Evolutionary conservation across 2,113 vertebrate genomes (phyloP).

Genomic region (Orcinus orca): DNA sequence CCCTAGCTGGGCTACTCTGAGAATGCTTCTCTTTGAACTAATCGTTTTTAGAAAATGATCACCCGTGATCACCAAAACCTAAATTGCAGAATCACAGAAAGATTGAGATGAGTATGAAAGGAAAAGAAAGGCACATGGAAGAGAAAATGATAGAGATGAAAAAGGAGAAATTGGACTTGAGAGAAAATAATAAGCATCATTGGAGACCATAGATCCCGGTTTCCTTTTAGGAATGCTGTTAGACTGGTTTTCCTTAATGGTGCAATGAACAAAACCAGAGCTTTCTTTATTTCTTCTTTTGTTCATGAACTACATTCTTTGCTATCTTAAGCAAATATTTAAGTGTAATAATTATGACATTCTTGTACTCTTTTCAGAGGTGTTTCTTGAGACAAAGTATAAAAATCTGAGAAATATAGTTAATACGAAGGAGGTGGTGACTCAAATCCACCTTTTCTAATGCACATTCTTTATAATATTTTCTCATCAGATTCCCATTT

Average conservation of each 20-base stretch:
- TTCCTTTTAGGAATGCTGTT: constrained; percentile 46
- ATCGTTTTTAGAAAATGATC: not conserved
- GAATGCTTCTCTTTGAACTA: not conserved
- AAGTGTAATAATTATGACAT: not conserved
- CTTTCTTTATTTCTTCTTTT: not conserved
- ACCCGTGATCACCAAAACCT: not conserved
- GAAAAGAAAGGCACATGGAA: not conserved
- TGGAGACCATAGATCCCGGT: not conserved
- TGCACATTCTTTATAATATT: not conserved
- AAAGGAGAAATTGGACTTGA: not conserved
- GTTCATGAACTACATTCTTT: not conserved
- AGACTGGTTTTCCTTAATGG: not conserved
- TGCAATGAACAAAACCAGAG: not conserved
- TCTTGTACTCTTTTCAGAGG: not conserved
- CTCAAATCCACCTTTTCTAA: not conserved
- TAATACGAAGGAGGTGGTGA: not conserved
- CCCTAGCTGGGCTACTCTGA: not conserved
- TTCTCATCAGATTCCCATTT: constrained; percentile 4
- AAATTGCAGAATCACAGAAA: constrained; percentile 13
- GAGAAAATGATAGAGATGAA: not conserved
- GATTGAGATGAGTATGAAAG: not conserved
- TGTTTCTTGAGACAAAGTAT: not conserved
- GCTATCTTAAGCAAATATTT: constrained; percentile 3
- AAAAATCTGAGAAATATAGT: not conserved
- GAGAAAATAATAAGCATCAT: not conserved